Conservation (phyloP, 2,888 invertebrate species). For the Lapara coniferarum region DNA sequence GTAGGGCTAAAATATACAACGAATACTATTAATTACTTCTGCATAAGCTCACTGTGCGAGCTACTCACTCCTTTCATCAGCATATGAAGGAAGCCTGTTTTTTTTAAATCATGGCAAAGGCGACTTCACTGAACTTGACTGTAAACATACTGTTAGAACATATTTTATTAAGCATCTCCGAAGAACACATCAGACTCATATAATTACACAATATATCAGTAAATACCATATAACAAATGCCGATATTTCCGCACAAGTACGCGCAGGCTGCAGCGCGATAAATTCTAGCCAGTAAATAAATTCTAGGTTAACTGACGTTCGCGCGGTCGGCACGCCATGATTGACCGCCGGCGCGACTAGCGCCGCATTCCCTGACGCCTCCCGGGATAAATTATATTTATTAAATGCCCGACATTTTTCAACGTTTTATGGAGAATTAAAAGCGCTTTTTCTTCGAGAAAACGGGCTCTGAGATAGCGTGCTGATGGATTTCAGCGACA, state of each 20-base stretch:
- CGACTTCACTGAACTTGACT: no score
- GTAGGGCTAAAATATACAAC: no score
- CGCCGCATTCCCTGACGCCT: slow-evolving; percentile 12
- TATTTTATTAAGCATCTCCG: no score
- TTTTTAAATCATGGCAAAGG: no score
- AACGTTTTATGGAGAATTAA: not conserved
- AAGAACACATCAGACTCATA: not conserved
- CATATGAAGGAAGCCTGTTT: no score
- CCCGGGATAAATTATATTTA: slow-evolving; percentile 23
- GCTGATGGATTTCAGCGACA: not conserved
- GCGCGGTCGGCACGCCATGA: slow-evolving; percentile 19
- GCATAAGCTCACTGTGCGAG: no score
- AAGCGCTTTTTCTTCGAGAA: not conserved
- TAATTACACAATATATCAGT: not conserved
- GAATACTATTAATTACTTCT: no score
- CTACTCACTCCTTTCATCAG: no score
- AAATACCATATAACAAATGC: not conserved
- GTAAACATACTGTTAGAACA: no score
- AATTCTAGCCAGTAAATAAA: slow-evolving; percentile 22
- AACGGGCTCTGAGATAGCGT: slow-evolving; percentile 1
- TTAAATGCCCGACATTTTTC: slow-evolving; percentile 21
- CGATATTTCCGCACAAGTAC: not conserved
- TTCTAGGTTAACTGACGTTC: slow-evolving; percentile 20
- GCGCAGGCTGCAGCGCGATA: slow-evolving; percentile 15
- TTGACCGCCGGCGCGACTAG: slow-evolving; percentile 24